phyloP scores from a whole-genome alignment of 1,140 invertebrate species.

The Daktulosphaira vitifoliae region DNA sequence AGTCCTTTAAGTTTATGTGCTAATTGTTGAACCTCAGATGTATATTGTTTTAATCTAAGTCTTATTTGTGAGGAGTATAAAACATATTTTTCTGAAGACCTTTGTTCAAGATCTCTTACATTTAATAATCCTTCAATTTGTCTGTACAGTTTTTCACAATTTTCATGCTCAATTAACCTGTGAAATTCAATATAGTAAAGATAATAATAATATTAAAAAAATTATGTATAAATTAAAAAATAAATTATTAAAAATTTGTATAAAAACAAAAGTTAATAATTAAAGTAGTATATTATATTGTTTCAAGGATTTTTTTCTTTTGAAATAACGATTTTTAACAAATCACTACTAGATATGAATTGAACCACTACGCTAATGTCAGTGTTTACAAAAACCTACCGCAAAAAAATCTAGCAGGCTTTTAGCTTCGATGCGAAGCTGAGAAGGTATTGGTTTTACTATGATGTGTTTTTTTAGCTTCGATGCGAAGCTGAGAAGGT shows the following conservation, averaged over 20 bases:
- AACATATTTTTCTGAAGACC: slow-evolving; percentile 48
- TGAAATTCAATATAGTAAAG: not conserved
- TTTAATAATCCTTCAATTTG: slow-evolving; percentile 55
- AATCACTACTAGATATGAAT: too few species aligned
- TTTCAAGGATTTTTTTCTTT: too few species aligned
- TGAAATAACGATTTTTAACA: too few species aligned
- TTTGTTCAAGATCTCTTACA: slow-evolving; percentile 47
- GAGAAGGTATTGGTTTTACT: too few species aligned
- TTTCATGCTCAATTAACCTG: slow-evolving; percentile 57
- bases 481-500: too few species aligned
- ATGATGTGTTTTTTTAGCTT: too few species aligned
- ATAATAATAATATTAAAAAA: not conserved
- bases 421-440: too few species aligned
- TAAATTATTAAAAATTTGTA: not conserved
- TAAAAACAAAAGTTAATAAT: not conserved
- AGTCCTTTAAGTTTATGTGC: slow-evolving; percentile 44
- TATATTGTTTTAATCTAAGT: slow-evolving; percentile 54
- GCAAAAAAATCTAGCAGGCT: too few species aligned
- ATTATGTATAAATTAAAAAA: not conserved
- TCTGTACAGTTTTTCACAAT: slow-evolving; percentile 54
- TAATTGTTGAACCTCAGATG: slow-evolving; percentile 51
- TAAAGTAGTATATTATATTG: too few species aligned
- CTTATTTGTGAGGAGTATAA: slow-evolving; percentile 52
- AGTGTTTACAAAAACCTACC: too few species aligned
- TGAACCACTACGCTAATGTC: too few species aligned